Evolutionary conservation across 2,113 vertebrate genomes (phyloP).

Genomic region (Glaucomys volans): DNA sequence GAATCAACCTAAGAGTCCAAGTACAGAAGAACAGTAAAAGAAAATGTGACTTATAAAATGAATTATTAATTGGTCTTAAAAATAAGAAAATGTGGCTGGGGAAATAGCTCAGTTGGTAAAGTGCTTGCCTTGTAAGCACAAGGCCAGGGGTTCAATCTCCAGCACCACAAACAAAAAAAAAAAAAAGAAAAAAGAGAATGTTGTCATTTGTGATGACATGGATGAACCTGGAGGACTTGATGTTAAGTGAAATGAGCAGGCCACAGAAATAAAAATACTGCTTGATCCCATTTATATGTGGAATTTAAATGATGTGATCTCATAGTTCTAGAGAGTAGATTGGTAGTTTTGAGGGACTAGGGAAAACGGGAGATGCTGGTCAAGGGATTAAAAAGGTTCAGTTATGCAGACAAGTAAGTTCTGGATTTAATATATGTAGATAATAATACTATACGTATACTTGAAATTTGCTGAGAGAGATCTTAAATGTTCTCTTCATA

Average conservation of each 20-base stretch:
- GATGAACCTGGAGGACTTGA: background rate
- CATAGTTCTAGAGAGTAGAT: background rate
- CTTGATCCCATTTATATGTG: background rate
- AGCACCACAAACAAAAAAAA: no score
- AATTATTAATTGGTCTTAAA: background rate
- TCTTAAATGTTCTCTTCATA: background rate
- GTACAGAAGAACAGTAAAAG: no score
- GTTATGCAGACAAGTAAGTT: background rate
- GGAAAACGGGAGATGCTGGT: no score
- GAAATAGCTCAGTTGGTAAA: no score
- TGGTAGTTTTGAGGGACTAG: no score
- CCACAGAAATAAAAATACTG: background rate
- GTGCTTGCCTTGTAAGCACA: no score
- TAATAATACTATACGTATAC: background rate
- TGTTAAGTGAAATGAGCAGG: background rate
- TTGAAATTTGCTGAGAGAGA: background rate
- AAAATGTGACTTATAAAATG: background rate
- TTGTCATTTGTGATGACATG: background rate
- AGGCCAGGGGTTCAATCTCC: no score
- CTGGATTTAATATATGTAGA: background rate
- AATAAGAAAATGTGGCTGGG: no score
- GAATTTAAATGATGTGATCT: background rate
- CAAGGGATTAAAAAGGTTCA: background rate
- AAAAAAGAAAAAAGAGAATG: background rate
- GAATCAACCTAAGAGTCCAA: background rate